phyloP scores from a whole-genome alignment of 2,888 invertebrate species.

The Bruchidius siliquastri region DNA sequence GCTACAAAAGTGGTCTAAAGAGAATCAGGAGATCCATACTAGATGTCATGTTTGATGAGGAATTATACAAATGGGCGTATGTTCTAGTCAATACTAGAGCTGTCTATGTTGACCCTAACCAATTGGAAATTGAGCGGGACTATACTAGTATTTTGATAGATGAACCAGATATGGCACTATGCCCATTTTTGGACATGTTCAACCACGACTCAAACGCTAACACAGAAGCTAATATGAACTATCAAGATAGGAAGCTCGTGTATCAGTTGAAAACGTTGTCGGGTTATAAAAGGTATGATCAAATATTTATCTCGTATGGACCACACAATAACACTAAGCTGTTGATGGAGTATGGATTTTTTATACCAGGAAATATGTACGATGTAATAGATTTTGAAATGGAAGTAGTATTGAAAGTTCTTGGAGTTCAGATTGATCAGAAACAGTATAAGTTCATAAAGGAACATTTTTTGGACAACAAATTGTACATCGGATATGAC shows the following conservation, averaged over 20 bases:
- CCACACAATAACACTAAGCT: conserved; percentile 74
- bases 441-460: conserved; percentile 58
- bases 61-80: conserved; percentile 73
- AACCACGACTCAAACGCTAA: conserved; percentile 70
- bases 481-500: conserved; percentile 58
- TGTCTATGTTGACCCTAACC: conserved; percentile 63
- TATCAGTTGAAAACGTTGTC: conserved; percentile 55
- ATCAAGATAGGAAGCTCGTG: conserved; percentile 38
- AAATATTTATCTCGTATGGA: conserved; percentile 89
- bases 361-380: conserved; percentile 36
- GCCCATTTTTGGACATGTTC: conserved; percentile 85
- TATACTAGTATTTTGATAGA: conserved; percentile 46
- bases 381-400: conserved; percentile 26
- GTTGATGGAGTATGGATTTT: conserved; percentile 86
- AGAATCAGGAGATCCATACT: conserved; percentile 50
- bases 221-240: conserved; percentile 48
- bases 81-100: conserved; percentile 81
- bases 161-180: conserved; percentile 67
- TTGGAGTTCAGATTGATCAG: conserved; percentile 28
- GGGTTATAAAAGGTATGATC: conserved; percentile 57
- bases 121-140: conserved; percentile 33
- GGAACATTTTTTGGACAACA: conserved; percentile 53
- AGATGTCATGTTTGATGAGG: conserved; percentile 50
- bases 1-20: conserved; percentile 45
- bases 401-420: conserved; percentile 23